Evolutionary conservation across 2,113 vertebrate species (phyloP), one percentile per base, ranked within the genome.

Genomic region (Recurvirostra avosetta): DNA sequence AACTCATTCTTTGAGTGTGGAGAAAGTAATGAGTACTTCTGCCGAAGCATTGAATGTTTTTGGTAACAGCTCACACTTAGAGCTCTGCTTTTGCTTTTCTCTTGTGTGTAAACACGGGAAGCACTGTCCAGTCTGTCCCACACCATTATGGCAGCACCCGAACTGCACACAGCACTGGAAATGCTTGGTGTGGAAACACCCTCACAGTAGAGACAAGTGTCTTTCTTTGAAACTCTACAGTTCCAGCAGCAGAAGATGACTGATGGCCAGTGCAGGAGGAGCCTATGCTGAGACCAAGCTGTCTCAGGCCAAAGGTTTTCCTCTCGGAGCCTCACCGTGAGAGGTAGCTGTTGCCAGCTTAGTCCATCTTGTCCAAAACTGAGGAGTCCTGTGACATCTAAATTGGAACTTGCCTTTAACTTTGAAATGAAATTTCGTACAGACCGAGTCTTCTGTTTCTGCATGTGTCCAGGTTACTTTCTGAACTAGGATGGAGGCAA

Each of bases 321-420:
- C 19, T 21, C 38, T 30, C 1, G 2, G 15, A 56, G 11, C 13
- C 8, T 26, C 20, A 40, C 8, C 1, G 0, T 30, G 27, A 77
- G 55, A 77, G 26, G 25, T 3, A 45, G 8, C 16, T 32, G 15
- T 5, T 38, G 25, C 11, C 0, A 0, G 20, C 25, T 74, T 47
- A 16, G 19, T 21, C 52, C 5, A 0, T 18, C 16, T 40, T 40
- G 29, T 18, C 34, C 38, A 61, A 47, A 55, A 30, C 5, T 17
- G 15, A 9, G 9, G 13, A 52, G 27, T 20, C 27, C 32, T 52
- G 11, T 53, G 45, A 47, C 38, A 4, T 53, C 15, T 41, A 7
- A 41, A n/a, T 5, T 18, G 30, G 17, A 49, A 56, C 22, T 41
- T 55, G 15, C 6, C 17, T 62, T 36, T 26, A 36, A 12, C 29